These are phyloP conservation scores for Falcunculus frontatus DNA, from an alignment of 2,113 vertebrate species.

Conservation along the genomic window DNA sequence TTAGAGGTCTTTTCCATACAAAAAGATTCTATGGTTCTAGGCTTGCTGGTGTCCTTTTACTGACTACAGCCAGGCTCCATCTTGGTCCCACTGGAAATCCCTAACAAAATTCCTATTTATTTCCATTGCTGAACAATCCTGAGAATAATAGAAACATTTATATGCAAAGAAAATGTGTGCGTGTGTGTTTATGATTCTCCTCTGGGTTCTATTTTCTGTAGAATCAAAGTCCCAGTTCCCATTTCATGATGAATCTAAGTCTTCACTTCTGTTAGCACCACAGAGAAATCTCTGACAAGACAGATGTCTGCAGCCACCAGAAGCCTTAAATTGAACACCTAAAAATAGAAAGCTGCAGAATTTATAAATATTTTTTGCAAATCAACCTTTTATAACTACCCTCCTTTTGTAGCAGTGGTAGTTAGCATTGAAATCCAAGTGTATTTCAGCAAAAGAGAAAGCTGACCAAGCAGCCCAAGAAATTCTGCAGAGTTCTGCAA, in stretches of 20 bases:
- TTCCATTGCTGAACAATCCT: not conserved
- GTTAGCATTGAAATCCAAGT: slow-evolving; percentile 39
- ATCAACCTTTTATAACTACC: slow-evolving; percentile 42
- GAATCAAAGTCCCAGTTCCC: slow-evolving; percentile 20
- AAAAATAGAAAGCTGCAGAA: slow-evolving; percentile 47
- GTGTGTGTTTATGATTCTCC: slow-evolving; percentile 5
- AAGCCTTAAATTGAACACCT: slow-evolving; percentile 39
- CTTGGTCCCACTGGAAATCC: not conserved
- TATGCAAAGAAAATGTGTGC: not conserved
- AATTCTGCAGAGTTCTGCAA: slow-evolving; percentile 53
- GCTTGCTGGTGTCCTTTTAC: not conserved
- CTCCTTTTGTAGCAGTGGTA: slow-evolving; percentile 4
- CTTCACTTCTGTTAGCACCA: slow-evolving; percentile 44
- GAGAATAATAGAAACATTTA: not conserved
- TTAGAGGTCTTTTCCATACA: not conserved
- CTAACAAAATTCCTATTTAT: not conserved
- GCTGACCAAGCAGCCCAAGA: slow-evolving; percentile 27
- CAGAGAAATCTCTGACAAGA: slow-evolving; percentile 47
- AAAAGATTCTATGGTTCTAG: not conserved
- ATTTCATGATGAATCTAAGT: slow-evolving; percentile 22
- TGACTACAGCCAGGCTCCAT: not conserved
- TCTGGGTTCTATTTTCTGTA: slow-evolving; percentile 34
- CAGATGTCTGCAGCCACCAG: slow-evolving; percentile 52
- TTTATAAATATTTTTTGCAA: slow-evolving; percentile 48
- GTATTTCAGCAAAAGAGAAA: slow-evolving; percentile 37